Base-by-base conservation (phyloP, 2,113 vertebrate genomes). In the Motacilla tschutschensis region DNA sequence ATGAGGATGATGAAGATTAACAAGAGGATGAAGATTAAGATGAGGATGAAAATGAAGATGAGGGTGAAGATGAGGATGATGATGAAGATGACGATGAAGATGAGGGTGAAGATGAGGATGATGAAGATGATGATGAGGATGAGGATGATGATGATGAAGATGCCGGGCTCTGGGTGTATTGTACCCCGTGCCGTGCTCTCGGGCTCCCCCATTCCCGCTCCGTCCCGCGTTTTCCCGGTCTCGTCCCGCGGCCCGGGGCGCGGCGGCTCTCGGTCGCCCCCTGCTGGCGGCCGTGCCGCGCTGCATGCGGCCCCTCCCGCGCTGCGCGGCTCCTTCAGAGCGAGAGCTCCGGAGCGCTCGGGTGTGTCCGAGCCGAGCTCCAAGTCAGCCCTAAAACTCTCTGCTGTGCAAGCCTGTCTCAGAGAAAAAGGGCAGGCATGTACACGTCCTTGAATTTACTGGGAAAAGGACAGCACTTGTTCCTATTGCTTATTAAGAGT, bases 341-440 rank as follows among this genome's bases (percentile, higher is more conserved):
- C 2, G 28, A 38, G 69, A 43, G 1, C n/a, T 6, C 67, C 1
- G 25, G 35, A 10, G 50, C 59, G 0, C 55, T n/a, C 46, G 17
- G 11, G 17, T 9, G 18, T 12, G 43, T 50, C 21, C 3, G 47
- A 22, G 36, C 0, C 31, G 66, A 54, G 48, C 60, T 77, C 21
- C 8, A 8, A 2, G 5, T 17, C 79, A 21, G 26, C 17, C 66
- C 78, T 28, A 10, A 54, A 38, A 33, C 71, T 57, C 62, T 7
- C 57, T 5, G 50, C 62, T 46, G 58, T 24, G 74, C 66, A 29
- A 3, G 41, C 53, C 8, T 38, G 35, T 38, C 63, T 40, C 50
- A 14, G 55, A 35, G 66, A 7, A 51, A 81, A 66, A 59, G 51
- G 64, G 25, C 58, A 85, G 73, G 69, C 15, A 2, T 0, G 24